Base-by-base conservation (phyloP, 2,888 invertebrate species). In the Heliconius aoede region DNA sequence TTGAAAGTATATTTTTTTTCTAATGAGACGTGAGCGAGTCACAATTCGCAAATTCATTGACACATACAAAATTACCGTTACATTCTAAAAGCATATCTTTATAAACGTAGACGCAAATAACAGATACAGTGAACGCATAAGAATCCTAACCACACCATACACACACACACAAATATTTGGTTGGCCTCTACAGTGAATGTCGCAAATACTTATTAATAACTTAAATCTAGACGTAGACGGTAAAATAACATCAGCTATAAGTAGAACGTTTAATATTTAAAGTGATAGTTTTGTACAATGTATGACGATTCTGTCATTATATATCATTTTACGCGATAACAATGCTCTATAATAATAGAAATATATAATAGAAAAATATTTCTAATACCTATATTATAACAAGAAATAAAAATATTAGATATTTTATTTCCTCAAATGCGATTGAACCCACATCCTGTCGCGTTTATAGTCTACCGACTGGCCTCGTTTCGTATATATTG, bases 41-140 rank as follows among this genome's bases (percentile, higher is more conserved):
- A 30, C 30, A 51, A n/a, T 15, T 32, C 32, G n/a, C 32, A 32
- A 64, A 64, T n/a, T 11, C 11, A 26, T 30, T 21, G n/a, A 28
- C 11, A 55, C 69, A 21, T 9, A n/a, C 55, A 55, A 15, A 51
- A 51, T 30, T 30, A 30, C 55, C 68, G 68, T 69, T 69, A 55
- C 30, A 69, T 69, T 69, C 30, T 55, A 30, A 69, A 69, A 69
- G 24, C 13, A 36, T 13, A 64, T 64, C 64, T 32, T 7, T 55
- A 55, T 55, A 55, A 7, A 30, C 30, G 30, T 68, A 24, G 28
- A 68, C 5, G 68, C 51, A 21, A 13, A n/a, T 69, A 69, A n/a
- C 7, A 32, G 8, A 11, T 51, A 64, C n/a, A 15, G 11, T 1
- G 11, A 36, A 64, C n/a, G 30, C 18, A 8, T 62, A 11, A 46